phyloP scores from a whole-genome alignment of 30 jellyfish, hydroid and myxozoan genomes.

The Morbakka virulenta region DNA sequence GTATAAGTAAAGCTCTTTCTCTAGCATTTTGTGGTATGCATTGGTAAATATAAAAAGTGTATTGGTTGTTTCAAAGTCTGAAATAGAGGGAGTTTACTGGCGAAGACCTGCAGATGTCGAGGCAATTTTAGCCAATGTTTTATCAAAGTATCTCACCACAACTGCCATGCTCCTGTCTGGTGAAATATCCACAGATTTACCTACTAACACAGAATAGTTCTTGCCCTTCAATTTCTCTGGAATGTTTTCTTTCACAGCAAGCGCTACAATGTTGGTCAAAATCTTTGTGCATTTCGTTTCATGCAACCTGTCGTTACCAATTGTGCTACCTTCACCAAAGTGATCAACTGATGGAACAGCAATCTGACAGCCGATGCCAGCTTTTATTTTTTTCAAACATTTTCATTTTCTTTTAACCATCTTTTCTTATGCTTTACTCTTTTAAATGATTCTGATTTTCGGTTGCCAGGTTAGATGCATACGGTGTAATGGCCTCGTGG shows the following conservation, averaged over 20 bases:
- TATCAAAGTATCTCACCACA: conserved; percentile 9
- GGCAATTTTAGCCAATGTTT: background rate
- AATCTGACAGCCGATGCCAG: conserved; percentile 14
- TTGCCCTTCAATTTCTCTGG: background rate
- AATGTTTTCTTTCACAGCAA: background rate
- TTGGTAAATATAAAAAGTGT: conserved; percentile 25
- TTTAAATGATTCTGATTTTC: background rate
- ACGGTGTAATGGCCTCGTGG: conserved; percentile 12
- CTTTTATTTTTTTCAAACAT: background rate
- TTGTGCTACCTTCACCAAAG: conserved; percentile 17
- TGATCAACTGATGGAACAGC: conserved; percentile 32
- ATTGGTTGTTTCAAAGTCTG: conserved; percentile 27
- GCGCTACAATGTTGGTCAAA: conserved; percentile 23
- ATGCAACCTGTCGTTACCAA: conserved; percentile 10
- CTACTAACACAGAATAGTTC: background rate
- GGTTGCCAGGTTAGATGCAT: background rate
- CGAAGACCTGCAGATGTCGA: conserved; percentile 1
- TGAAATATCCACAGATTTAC: background rate
- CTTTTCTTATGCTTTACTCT: background rate
- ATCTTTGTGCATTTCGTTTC: conserved; percentile 4
- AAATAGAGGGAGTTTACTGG: conserved; percentile 17
- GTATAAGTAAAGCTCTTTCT: conserved; percentile 8
- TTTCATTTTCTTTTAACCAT: too few relatives aligned
- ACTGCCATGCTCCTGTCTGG: background rate
- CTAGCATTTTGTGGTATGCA: conserved; percentile 21